These are phyloP conservation scores for Aphaenogaster floridana DNA, from an alignment of 1,140 invertebrate genomes.

Conservation along the genomic window DNA sequence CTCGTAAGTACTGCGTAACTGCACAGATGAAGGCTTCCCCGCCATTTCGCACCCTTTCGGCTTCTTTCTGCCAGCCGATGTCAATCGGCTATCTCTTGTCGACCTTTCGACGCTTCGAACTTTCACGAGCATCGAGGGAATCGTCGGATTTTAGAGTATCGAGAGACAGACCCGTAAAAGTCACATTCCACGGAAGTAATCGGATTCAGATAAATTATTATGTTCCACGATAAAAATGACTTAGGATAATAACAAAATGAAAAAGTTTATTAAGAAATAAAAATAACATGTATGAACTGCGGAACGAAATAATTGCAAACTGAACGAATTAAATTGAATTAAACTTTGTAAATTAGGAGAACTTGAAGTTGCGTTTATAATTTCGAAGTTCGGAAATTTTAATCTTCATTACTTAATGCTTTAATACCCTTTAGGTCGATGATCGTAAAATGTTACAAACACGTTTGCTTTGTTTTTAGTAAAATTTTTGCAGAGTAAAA, in stretches of 20 bases:
- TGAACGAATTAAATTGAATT: not conserved
- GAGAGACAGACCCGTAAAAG: not conserved
- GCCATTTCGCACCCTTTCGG: slow-evolving; percentile 9
- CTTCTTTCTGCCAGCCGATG: not conserved
- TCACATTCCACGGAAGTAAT: not conserved
- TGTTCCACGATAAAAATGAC: not conserved
- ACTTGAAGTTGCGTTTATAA: not conserved
- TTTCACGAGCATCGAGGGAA: not conserved
- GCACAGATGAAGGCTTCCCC: not conserved
- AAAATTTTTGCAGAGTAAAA: not conserved
- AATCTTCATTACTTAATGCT: not conserved
- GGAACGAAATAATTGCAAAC: not conserved
- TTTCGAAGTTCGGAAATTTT: not conserved
- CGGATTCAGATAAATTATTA: not conserved
- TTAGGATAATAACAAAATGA: not conserved
- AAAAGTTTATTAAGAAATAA: not conserved
- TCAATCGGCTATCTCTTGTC: not conserved
- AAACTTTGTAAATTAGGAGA: not conserved
- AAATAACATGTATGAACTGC: not conserved
- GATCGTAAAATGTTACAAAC: not conserved
- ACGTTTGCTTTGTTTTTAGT: not conserved
- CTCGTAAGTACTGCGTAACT: slow-evolving; percentile 14
- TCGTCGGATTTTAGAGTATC: not conserved
- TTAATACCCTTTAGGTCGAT: slow-evolving; percentile 2
- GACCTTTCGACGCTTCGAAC: not conserved